These are phyloP conservation scores for Tolmerus cingulatus DNA, from an alignment of 2,888 invertebrate genomes.

Conservation along the genomic window DNA sequence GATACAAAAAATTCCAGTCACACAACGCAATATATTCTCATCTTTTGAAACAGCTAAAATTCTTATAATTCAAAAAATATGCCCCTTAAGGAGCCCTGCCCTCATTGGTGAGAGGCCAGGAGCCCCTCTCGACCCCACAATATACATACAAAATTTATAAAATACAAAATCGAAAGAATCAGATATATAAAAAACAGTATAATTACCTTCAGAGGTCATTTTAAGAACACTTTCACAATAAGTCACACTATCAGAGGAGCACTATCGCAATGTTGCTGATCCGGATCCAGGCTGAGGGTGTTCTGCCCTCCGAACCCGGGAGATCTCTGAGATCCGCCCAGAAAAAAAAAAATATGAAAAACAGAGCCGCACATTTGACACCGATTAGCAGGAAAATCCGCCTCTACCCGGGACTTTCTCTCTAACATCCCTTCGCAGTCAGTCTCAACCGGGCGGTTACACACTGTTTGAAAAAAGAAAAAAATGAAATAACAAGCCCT, in stretches of 20 bases:
- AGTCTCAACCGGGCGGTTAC: neutral
- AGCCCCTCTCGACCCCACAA: neutral
- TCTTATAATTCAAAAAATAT: neutral
- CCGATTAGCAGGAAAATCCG: neutral
- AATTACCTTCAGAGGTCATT: slow-evolving; percentile 42
- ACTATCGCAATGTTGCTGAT: neutral
- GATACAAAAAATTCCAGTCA: neutral
- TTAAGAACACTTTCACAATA: slow-evolving; percentile 13
- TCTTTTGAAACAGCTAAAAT: neutral
- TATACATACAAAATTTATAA: neutral
- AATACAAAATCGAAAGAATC: neutral
- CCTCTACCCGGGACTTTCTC: neutral
- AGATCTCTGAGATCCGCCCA: slow-evolving; percentile 9
- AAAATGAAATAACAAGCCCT: neutral
- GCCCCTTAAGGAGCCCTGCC: neutral
- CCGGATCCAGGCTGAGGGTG: neutral
- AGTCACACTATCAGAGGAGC: neutral
- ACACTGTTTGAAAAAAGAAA: slow-evolving; percentile 1
- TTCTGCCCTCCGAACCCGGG: neutral
- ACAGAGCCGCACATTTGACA: neutral
- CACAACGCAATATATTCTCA: neutral
- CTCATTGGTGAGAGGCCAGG: neutral
- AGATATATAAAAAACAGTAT: neutral
- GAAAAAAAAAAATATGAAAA: neutral
- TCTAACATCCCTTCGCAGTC: neutral